phyloP scores from a whole-genome alignment of 2,888 invertebrate species.

The Gerris lacustris region DNA sequence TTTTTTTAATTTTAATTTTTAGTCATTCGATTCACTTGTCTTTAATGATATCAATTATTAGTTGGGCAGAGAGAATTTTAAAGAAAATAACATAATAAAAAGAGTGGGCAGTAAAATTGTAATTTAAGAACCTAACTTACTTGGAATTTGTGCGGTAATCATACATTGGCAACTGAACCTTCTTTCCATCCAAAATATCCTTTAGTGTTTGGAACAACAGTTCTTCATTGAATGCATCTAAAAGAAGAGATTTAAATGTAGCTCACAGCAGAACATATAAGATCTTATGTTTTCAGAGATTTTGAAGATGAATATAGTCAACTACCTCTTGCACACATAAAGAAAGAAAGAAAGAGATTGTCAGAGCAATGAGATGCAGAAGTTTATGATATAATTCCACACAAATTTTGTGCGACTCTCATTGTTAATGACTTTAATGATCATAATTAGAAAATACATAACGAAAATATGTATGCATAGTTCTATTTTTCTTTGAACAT shows the following conservation, averaged over 20 bases:
- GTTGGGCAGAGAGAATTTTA: background rate
- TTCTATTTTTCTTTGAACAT: too few relatives aligned
- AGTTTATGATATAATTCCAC: too few relatives aligned
- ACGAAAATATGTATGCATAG: too few relatives aligned
- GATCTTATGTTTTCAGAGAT: too few relatives aligned
- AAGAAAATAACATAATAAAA: background rate
- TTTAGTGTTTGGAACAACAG: slow-evolving; percentile 66
- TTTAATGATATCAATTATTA: background rate
- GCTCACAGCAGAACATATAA: too few relatives aligned
- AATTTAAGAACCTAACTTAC: slow-evolving; percentile 42
- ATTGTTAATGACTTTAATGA: too few relatives aligned
- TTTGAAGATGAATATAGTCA: too few relatives aligned
- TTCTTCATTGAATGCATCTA: slow-evolving; percentile 85
- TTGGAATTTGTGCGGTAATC: slow-evolving; percentile 84
- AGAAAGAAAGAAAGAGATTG: too few relatives aligned
- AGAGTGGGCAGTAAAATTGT: background rate
- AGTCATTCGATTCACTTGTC: background rate
- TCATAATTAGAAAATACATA: too few relatives aligned
- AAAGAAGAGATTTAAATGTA: slow-evolving; percentile 21
- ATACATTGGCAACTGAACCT: slow-evolving; percentile 83
- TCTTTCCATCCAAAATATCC: slow-evolving; percentile 71
- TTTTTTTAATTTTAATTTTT: background rate
- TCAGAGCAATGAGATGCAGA: too few relatives aligned
- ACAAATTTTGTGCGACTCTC: too few relatives aligned
- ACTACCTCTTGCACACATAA: too few relatives aligned